Evolutionary conservation across 2,113 vertebrate species (phyloP), one percentile per base, ranked within the genome.

Genomic region (Lasiurus cinereus): DNA sequence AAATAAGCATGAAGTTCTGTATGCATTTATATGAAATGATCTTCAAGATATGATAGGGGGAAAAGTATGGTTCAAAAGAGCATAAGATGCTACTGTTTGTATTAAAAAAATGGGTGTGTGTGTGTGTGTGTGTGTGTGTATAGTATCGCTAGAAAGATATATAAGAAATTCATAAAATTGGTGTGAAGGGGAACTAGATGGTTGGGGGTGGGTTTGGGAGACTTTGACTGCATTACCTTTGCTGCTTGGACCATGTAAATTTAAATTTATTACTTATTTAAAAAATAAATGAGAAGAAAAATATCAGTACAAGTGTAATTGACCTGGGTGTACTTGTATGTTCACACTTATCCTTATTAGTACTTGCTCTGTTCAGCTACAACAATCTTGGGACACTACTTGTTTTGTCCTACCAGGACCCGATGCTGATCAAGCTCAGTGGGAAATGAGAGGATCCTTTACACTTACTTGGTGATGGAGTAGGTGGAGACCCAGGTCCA

Each of bases 221-320:
- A 88, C 6, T 52, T 80, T 39, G 14, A 87, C 18, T 74, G 21
- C 15, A 82, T 72, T 66, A 2, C 8, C n/a, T 56, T 88, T 88
- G n/a, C 84, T 90, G 90, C 46, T 72, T 91, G 66, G 89, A 67
- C 22, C 27, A 84, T 22, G 8, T 46, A 89, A 33, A 39, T 76
- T 52, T 91, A 64, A 89, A 89, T 74, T 24, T 86, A 91, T 80
- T 83, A 67, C 36, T 66, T 85, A 88, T 43, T 85, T 77, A 39
- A 48, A 83, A 83, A 74, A 89, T 18, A 87, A 84, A 83, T n/a
- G 52, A 79, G 72, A 67, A 76, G 19, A 27, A 5, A 77, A 22
- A 46, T 11, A 56, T 36, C 43, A 52, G 52, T 52, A 89, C 11
- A 86, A 83, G 13, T 70, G 8, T 72, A 87, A 59, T 36, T 78